These are phyloP conservation scores for Argynnis bischoffii DNA, from an alignment of 2,888 invertebrate genomes.

Conservation along the genomic window DNA sequence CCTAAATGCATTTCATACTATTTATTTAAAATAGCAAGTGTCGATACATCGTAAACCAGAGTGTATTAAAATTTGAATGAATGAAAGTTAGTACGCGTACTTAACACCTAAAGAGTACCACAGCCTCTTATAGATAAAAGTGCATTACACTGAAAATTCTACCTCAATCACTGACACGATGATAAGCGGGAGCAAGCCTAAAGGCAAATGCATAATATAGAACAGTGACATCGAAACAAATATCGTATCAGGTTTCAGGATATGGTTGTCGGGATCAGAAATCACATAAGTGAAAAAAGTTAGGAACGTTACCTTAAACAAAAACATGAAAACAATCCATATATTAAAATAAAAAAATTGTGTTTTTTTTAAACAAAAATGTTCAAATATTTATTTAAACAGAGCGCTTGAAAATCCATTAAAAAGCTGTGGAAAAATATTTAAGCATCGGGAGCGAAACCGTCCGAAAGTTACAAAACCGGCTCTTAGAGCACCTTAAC, in stretches of 20 bases:
- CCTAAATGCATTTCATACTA: background rate
- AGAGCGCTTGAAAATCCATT: background rate
- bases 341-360: constrained; percentile 5
- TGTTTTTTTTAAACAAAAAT: background rate
- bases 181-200: constrained; percentile 90
- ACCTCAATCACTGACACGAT: constrained; percentile 90
- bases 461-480: constrained; percentile 25
- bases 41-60: constrained; percentile 37
- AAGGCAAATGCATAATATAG: constrained; percentile 92
- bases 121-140: constrained; percentile 53
- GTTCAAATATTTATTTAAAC: no score
- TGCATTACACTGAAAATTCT: constrained; percentile 30
- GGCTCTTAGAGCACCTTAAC: constrained; percentile 25
- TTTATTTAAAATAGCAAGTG: background rate
- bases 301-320: constrained; percentile 88
- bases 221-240: constrained; percentile 95
- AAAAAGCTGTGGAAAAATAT: background rate
- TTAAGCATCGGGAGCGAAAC: background rate
- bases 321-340: constrained; percentile 38
- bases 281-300: constrained; percentile 93
- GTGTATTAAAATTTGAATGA: constrained; percentile 19
- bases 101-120: constrained; percentile 53
- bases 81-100: constrained; percentile 33
- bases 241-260: constrained; percentile 90
- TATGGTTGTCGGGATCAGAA: constrained; percentile 84